Evolutionary conservation across 2,797 vertebrate genomes (phyloP).

Genomic region (Myripristis jacobus): DNA sequence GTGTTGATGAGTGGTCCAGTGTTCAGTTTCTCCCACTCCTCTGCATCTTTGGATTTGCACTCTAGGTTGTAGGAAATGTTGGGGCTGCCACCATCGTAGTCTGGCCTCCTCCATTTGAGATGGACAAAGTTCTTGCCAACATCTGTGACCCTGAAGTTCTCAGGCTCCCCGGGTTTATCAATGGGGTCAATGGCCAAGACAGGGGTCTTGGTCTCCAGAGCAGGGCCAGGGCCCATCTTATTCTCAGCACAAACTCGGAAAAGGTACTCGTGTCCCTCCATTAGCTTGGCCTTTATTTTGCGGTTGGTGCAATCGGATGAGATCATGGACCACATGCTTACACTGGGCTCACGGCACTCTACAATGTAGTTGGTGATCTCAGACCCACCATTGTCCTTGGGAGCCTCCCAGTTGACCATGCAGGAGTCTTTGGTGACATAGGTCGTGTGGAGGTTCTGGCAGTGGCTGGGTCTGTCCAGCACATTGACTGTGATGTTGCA

Average conservation of each 20-base stretch:
- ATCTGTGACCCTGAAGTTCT: conserved; percentile 95
- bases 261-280: conserved; percentile 95
- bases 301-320: conserved; percentile 94
- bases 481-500: conserved; percentile 93
- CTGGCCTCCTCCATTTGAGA: conserved; percentile 95
- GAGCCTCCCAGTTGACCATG: conserved; percentile 95
- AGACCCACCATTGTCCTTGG: conserved; percentile 95
- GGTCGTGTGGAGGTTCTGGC: conserved; percentile 90
- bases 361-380: conserved; percentile 99
- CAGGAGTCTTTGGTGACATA: conserved; percentile 94
- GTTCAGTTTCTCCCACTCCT: conserved; percentile 92
- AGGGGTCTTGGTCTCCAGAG: conserved; percentile 92
- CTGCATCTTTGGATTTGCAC: conserved; percentile 90
- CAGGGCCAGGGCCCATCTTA: conserved; percentile 94
- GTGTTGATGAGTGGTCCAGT: conserved; percentile 90
- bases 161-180: conserved; percentile 95
- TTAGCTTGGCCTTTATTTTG: conserved; percentile 92
- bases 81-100: conserved; percentile 96
- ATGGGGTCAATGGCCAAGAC: conserved; percentile 94
- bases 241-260: conserved; percentile 98
- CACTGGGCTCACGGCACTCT: conserved; percentile 94
- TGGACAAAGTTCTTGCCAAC: conserved; percentile 94
- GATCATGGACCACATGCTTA: conserved; percentile 95
- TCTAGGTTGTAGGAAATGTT: conserved; percentile 95
- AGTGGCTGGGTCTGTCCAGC: conserved; percentile 96